phyloP scores from a whole-genome alignment of 2,888 invertebrate genomes.

The Limnephilus auricula region DNA sequence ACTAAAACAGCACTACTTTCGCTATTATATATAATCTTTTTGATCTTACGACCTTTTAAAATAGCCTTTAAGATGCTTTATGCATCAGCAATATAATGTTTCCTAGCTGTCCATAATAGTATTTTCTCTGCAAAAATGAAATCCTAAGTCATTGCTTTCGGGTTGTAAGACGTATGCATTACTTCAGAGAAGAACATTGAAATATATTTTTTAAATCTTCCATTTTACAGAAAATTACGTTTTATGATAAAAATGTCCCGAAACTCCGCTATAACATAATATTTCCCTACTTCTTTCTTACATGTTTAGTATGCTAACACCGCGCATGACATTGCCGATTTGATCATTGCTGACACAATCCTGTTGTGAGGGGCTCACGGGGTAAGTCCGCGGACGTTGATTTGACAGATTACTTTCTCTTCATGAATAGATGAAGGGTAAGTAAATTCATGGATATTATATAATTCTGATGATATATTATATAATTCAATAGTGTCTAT shows the following conservation, averaged over 20 bases:
- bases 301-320: slow-evolving; percentile 48
- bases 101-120: no score
- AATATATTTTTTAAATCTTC: neutral
- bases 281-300: neutral
- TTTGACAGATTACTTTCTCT: slow-evolving; percentile 66
- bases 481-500: no score
- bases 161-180: no score
- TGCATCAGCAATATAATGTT: no score
- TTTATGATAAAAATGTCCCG: neutral
- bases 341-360: slow-evolving; percentile 44
- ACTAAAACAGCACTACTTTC: no score
- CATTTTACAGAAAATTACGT: neutral
- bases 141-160: no score
- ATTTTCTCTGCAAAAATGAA: neutral
- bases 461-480: no score
- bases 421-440: slow-evolving; percentile 61
- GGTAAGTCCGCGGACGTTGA: slow-evolving; percentile 60
- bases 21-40: no score
- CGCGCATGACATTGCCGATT: slow-evolving; percentile 42
- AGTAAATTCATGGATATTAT: neutral
- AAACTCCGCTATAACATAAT: neutral
- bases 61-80: no score
- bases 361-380: slow-evolving; percentile 57
- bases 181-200: no score
- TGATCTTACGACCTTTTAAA: no score